These are phyloP conservation scores for Muscicapa adusta DNA, from an alignment of 2,113 vertebrate species.

Conservation along the genomic window DNA sequence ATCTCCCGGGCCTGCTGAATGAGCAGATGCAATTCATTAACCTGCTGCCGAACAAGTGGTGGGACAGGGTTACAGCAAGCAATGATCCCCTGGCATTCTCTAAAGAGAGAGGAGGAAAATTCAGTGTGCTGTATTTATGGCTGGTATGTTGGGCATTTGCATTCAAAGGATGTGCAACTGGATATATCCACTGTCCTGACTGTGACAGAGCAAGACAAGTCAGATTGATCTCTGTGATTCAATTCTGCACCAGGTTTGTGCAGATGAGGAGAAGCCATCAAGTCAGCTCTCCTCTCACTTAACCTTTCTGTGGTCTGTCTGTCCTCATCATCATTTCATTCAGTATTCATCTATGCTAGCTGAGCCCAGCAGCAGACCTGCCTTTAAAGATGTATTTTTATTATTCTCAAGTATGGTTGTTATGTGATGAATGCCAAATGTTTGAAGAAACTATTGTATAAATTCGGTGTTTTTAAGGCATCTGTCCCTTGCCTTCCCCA, in stretches of 20 bases:
- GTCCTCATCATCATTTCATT: neutral
- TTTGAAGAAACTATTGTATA: neutral
- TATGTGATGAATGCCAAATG: neutral
- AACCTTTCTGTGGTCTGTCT: neutral
- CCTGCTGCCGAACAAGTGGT: constrained; percentile 89
- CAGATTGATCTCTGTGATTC: neutral
- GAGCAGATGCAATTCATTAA: constrained; percentile 90
- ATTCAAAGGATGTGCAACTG: neutral
- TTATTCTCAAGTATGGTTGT: neutral
- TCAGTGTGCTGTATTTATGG: neutral
- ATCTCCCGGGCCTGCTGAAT: constrained; percentile 90
- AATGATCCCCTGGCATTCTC: constrained; percentile 91
- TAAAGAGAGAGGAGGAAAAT: constrained; percentile 52
- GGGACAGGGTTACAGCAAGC: constrained; percentile 94
- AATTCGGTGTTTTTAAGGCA: neutral
- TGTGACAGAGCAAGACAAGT: neutral
- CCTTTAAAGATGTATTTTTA: neutral
- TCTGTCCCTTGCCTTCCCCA: neutral
- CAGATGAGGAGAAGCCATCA: neutral
- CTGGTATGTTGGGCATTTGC: neutral
- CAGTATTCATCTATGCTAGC: neutral
- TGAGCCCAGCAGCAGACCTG: neutral
- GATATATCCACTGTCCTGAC: neutral
- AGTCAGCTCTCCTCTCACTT: neutral
- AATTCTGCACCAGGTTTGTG: neutral